These are phyloP conservation scores for Palaemon carinicauda DNA, from an alignment of 1,140 invertebrate genomes.

Conservation along the genomic window DNA sequence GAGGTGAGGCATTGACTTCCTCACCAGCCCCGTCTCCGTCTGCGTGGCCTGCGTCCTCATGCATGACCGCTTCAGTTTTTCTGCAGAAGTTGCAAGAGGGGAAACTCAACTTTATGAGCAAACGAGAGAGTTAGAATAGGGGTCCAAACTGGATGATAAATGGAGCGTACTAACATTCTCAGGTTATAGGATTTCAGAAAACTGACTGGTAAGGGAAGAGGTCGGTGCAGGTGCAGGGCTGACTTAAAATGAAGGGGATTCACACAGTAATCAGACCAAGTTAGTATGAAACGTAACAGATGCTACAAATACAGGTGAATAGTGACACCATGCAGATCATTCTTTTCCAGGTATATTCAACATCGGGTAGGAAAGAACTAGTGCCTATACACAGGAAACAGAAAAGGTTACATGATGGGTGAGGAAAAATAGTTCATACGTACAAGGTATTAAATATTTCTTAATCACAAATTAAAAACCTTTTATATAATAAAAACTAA, in stretches of 20 bases:
- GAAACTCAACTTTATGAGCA: too few species aligned
- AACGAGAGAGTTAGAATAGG: background rate
- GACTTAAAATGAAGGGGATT: background rate
- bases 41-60: slow-evolving; percentile 95
- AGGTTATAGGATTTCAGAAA: too few species aligned
- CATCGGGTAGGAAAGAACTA: too few species aligned
- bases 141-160: background rate
- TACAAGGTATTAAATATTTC: too few species aligned
- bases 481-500: too few species aligned
- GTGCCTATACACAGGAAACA: too few species aligned
- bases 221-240: background rate
- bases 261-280: background rate
- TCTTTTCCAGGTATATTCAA: too few species aligned
- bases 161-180: too few species aligned
- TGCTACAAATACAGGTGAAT: background rate
- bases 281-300: background rate
- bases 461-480: too few species aligned
- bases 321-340: background rate
- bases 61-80: slow-evolving; percentile 82
- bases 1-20: slow-evolving; percentile 58
- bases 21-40: slow-evolving; percentile 71
- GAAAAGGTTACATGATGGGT: too few species aligned
- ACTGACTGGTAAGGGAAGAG: background rate
- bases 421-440: too few species aligned
- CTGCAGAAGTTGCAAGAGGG: slow-evolving; percentile 64